These are phyloP conservation scores for Melolontha melolontha DNA, from an alignment of 2,888 invertebrate genomes.

Conservation along the genomic window DNA sequence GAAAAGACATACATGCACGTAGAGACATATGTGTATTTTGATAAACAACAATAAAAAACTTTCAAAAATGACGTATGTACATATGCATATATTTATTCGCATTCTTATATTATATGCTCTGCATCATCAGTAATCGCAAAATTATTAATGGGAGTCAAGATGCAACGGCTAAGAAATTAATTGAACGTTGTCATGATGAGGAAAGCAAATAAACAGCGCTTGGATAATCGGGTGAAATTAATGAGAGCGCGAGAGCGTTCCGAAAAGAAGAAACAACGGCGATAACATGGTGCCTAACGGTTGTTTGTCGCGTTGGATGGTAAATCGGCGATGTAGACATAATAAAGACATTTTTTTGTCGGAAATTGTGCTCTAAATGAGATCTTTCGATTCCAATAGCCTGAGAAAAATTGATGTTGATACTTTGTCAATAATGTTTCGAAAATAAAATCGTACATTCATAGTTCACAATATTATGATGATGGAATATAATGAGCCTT, in stretches of 20 bases:
- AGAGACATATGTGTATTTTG: too few species aligned
- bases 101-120: background rate
- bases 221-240: slow-evolving; percentile 3
- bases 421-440: too few species aligned
- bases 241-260: background rate
- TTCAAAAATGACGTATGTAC: background rate
- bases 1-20: too few species aligned
- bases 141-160: slow-evolving; percentile 5
- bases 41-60: background rate
- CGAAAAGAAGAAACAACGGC: background rate
- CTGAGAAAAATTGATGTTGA: too few species aligned
- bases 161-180: slow-evolving; percentile 13
- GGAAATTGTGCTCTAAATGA: too few species aligned
- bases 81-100: background rate
- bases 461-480: too few species aligned
- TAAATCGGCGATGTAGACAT: slow-evolving; percentile 5
- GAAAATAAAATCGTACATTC: too few species aligned
- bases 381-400: too few species aligned
- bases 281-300: background rate
- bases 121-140: slow-evolving; percentile 4
- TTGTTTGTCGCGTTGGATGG: background rate
- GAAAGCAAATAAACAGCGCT: background rate
- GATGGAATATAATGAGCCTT: too few species aligned
- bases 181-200: background rate
- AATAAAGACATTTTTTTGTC: too few species aligned